phyloP scores from a whole-genome alignment of 2,797 vertebrate genomes.

The Anguilla obscura region DNA sequence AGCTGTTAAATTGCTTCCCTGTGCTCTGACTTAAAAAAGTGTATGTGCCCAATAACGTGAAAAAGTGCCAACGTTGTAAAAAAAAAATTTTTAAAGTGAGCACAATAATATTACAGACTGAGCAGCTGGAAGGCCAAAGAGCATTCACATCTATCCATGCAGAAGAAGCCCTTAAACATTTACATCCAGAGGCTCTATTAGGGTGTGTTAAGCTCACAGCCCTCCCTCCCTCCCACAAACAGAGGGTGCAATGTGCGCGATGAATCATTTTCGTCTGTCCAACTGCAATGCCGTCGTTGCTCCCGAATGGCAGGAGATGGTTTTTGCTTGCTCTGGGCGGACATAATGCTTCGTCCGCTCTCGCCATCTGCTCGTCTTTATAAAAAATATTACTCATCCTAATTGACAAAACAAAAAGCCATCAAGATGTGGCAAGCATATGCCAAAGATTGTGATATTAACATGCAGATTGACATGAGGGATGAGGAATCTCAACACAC shows the following conservation, averaged over 20 bases:
- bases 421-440: slow-evolving; percentile 23
- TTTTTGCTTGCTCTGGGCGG: slow-evolving; percentile 12
- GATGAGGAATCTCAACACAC: not conserved
- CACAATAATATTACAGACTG: not conserved
- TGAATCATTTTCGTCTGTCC: not conserved
- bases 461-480: not conserved
- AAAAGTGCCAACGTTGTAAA: not conserved
- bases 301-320: slow-evolving; percentile 22
- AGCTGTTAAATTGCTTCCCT: not conserved
- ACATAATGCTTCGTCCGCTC: slow-evolving; percentile 26
- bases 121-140: slow-evolving; percentile 55
- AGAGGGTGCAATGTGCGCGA: not conserved
- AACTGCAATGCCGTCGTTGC: not conserved
- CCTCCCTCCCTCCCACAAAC: not conserved
- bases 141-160: slow-evolving; percentile 68
- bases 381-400: slow-evolving; percentile 30
- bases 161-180: slow-evolving; percentile 60
- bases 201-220: not conserved
- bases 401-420: slow-evolving; percentile 25
- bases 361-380: slow-evolving; percentile 35
- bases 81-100: not conserved
- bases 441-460: slow-evolving; percentile 1
- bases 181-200: slow-evolving; percentile 25
- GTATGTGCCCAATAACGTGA: not conserved
- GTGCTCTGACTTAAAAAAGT: not conserved